A percentile compares a stretch with the other conserved stretches of the same genome.
Conservation (phyloP, 64 coral and sea anemone species). For the Montipora cactus region DNA sequence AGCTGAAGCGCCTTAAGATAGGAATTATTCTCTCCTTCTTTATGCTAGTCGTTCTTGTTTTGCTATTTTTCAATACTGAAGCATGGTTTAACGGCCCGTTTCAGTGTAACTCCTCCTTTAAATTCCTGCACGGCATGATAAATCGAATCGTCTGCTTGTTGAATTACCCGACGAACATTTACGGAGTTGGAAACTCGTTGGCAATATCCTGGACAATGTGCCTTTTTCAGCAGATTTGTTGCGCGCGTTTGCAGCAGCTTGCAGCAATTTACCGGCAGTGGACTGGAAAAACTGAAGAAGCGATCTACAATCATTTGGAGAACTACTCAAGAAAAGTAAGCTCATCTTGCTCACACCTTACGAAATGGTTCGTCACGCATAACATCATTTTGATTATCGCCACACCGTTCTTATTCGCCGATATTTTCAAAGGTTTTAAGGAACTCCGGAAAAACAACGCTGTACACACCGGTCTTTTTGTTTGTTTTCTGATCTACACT, state of each 20-base stretch:
- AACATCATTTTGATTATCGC: slow-evolving; percentile 84
- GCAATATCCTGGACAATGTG: slow-evolving; percentile 79
- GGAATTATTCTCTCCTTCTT: slow-evolving; percentile 47
- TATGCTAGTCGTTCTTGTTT: slow-evolving; percentile 20
- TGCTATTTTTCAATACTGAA: slow-evolving; percentile 77
- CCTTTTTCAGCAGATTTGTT: slow-evolving; percentile 80
- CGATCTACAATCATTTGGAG: slow-evolving; percentile 59
- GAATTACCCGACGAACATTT: slow-evolving; percentile 80
- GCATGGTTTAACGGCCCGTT: slow-evolving; percentile 61
- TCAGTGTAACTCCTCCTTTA: slow-evolving; percentile 70
- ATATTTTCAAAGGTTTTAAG: slow-evolving; percentile 73
- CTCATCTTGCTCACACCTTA: slow-evolving; percentile 25
- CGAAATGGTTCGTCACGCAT: slow-evolving; percentile 73
- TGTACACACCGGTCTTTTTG: slow-evolving; percentile 62
- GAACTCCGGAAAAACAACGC: slow-evolving; percentile 11
- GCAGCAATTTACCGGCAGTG: slow-evolving; percentile 40
- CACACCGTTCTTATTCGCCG: slow-evolving; percentile 64
- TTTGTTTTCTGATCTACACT: slow-evolving; percentile 70
- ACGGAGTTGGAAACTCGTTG: slow-evolving; percentile 76
- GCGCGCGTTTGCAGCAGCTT: slow-evolving; percentile 32
- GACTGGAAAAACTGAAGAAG: slow-evolving; percentile 64
- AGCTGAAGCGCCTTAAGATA: slow-evolving; percentile 48
- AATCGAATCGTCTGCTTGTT: slow-evolving; percentile 71
- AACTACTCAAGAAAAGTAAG: slow-evolving; percentile 75
- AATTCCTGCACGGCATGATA: slow-evolving; percentile 59